Percentiles rank a stretch among this genome's conserved stretches.
These are phyloP conservation scores for Labrus mixtus DNA, from an alignment of 2,113 vertebrate genomes.

Conservation along the genomic window DNA sequence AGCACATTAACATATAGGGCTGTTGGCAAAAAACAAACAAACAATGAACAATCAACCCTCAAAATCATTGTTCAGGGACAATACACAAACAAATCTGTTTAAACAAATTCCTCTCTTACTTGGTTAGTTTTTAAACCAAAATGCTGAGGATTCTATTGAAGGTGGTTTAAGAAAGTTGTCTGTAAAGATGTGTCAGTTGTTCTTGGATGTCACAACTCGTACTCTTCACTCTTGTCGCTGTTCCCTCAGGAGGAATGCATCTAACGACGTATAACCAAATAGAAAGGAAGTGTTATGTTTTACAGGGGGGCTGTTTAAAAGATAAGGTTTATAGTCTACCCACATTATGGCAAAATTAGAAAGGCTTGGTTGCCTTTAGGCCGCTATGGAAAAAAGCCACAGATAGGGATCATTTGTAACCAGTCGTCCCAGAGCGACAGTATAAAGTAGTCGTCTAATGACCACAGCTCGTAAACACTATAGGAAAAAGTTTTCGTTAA, in stretches of 20 bases:
- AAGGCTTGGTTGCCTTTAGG: conserved; percentile 58
- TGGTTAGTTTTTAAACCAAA: too few species aligned
- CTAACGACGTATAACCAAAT: conserved; percentile 58
- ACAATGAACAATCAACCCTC: too few species aligned
- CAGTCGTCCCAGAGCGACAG: conserved; percentile 14
- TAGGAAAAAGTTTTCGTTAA: background rate
- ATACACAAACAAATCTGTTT: too few species aligned
- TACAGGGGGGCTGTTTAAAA: conserved; percentile 68
- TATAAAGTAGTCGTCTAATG: conserved; percentile 33
- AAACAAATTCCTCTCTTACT: too few species aligned
- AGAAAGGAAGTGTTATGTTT: conserved; percentile 73
- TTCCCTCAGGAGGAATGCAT: conserved; percentile 61
- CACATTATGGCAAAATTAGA: conserved; percentile 61
- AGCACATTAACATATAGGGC: too few species aligned
- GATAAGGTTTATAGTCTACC: conserved; percentile 74
- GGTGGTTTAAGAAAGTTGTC: background rate
- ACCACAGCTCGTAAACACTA: conserved; percentile 30
- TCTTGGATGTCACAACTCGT: conserved; percentile 23
- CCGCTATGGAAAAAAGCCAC: conserved; percentile 31
- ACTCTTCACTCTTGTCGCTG: conserved; percentile 13
- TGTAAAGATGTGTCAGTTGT: conserved; percentile 1
- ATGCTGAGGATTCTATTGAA: too few species aligned
- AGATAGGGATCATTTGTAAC: conserved; percentile 58
- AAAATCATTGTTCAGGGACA: too few species aligned
- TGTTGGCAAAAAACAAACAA: too few species aligned